Conservation (phyloP, 2,888 invertebrate genomes). For the Cantharis flavilabris region DNA sequence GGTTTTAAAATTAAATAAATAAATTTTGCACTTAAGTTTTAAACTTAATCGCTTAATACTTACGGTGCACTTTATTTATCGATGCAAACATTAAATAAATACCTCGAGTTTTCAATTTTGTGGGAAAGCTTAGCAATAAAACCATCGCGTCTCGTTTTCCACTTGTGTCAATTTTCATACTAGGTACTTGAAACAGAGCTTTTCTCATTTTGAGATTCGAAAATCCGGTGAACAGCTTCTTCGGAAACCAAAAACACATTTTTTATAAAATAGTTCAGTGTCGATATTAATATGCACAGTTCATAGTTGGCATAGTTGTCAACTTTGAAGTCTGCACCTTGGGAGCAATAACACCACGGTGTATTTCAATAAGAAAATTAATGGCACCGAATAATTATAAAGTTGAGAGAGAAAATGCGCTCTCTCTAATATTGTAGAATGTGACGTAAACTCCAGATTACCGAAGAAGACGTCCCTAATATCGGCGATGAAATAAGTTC, state of each 20-base stretch:
- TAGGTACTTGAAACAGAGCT: too few relatives aligned
- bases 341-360: neutral
- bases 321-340: neutral
- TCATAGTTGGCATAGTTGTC: neutral
- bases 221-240: too few relatives aligned
- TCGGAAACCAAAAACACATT: too few relatives aligned
- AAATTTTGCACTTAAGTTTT: neutral
- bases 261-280: neutral
- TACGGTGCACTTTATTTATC: neutral
- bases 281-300: neutral
- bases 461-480: neutral
- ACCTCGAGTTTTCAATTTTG: neutral
- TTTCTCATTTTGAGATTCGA: too few relatives aligned
- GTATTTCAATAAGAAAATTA: neutral
- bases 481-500: too few relatives aligned
- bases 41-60: neutral
- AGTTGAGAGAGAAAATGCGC: neutral
- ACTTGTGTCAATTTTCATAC: neutral
- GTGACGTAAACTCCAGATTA: neutral
- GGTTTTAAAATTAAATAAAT: neutral
- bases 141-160: neutral
- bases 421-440: neutral
- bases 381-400: neutral
- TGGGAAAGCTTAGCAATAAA: neutral
- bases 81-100: neutral